A percentile compares a stretch with the other conserved stretches of the same genome.
These are phyloP conservation scores for Micromys minutus DNA, from an alignment of 2,113 vertebrate species.

Conservation along the genomic window DNA sequence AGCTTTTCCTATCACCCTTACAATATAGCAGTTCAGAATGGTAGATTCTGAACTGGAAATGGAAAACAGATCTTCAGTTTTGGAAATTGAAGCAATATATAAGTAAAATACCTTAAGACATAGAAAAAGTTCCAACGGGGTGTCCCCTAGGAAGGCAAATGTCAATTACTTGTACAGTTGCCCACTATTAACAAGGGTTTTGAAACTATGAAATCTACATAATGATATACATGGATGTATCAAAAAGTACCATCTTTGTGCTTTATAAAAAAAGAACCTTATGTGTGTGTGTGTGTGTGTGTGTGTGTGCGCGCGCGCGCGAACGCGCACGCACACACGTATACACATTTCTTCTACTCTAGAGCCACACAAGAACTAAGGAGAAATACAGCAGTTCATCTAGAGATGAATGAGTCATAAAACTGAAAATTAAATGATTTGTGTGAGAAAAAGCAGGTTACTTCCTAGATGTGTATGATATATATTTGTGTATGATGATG, in stretches of 20 bases:
- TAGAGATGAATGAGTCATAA: conserved; percentile 42
- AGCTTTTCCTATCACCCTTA: not conserved
- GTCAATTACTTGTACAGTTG: not conserved
- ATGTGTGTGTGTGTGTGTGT: too few species aligned
- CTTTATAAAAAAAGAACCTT: not conserved
- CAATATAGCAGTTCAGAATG: not conserved
- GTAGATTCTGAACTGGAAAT: too few species aligned
- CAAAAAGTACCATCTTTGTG: not conserved
- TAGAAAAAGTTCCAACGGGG: conserved; percentile 1
- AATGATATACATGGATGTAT: not conserved
- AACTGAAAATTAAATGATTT: conserved; percentile 1
- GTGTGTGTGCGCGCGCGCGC: too few species aligned
- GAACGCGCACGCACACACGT: not conserved
- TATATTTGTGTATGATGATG: not conserved
- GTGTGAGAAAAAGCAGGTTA: not conserved
- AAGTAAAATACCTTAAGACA: conserved; percentile 20
- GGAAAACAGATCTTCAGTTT: not conserved
- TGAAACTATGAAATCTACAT: not conserved
- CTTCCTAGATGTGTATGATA: not conserved
- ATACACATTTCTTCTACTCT: not conserved
- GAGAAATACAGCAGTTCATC: not conserved
- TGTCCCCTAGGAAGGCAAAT: not conserved
- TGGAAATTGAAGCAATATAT: not conserved
- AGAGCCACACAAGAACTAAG: not conserved
- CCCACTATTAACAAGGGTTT: not conserved